Conservation (phyloP, 1,140 invertebrate genomes). For the Calephelis nemesis region DNA sequence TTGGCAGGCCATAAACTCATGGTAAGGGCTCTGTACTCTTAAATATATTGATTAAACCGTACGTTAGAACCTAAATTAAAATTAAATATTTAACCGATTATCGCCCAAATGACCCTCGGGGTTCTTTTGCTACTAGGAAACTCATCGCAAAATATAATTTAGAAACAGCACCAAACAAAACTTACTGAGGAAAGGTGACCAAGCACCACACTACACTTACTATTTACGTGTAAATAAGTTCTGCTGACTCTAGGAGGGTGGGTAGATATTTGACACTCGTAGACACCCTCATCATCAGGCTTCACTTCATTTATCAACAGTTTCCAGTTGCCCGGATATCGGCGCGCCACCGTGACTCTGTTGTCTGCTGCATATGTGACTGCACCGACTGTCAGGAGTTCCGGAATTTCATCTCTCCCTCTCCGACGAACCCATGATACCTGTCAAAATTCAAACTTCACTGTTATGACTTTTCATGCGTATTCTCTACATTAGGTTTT, state of each 20-base stretch:
- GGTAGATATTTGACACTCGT: slow-evolving; percentile 89
- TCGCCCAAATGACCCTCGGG: too few relatives aligned
- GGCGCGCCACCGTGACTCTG: slow-evolving; percentile 86
- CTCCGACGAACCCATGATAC: slow-evolving; percentile 86
- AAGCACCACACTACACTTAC: too few relatives aligned
- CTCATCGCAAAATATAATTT: too few relatives aligned
- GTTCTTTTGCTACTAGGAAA: too few relatives aligned
- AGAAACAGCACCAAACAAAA: too few relatives aligned
- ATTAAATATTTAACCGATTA: too few relatives aligned
- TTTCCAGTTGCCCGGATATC: slow-evolving; percentile 89
- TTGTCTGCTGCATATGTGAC: slow-evolving; percentile 87
- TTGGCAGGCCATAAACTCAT: too few relatives aligned
- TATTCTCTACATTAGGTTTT: too few relatives aligned
- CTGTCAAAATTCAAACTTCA: slow-evolving; percentile 55
- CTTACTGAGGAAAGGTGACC: background rate
- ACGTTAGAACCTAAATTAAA: too few relatives aligned
- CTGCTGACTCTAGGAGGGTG: slow-evolving; percentile 87
- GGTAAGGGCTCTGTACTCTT: too few relatives aligned
- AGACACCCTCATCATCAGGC: slow-evolving; percentile 85
- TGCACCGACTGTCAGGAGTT: slow-evolving; percentile 84
- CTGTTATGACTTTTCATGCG: too few relatives aligned
- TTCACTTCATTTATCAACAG: slow-evolving; percentile 85
- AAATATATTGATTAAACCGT: too few relatives aligned
- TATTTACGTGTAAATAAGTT: slow-evolving; percentile 84
- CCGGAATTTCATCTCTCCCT: slow-evolving; percentile 82